A percentile compares a stretch with the other conserved stretches of the same genome.
phyloP scores from a whole-genome alignment of 2,113 vertebrate species.

The Atrichornis clamosus region DNA sequence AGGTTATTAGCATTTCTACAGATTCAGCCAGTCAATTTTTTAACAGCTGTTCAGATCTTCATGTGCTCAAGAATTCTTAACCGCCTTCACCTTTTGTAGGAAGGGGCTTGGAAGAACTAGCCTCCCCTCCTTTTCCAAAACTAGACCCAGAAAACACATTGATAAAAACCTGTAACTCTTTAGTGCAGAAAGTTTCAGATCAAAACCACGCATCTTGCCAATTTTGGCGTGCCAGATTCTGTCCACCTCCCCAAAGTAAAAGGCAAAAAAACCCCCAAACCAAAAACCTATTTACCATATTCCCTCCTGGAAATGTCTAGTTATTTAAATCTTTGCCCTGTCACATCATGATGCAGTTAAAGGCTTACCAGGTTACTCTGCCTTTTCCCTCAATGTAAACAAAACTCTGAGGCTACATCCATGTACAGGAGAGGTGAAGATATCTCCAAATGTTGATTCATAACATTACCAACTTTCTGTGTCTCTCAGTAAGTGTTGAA shows the following conservation, averaged over 20 bases:
- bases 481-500: background rate
- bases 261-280: background rate
- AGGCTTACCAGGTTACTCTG: background rate
- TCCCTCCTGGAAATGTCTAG: background rate
- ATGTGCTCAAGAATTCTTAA: background rate
- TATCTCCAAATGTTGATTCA: background rate
- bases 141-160: background rate
- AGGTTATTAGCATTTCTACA: background rate
- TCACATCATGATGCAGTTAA: background rate
- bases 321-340: background rate
- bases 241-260: background rate
- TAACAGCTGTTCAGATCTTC: background rate
- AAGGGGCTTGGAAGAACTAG: background rate
- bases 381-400: background rate
- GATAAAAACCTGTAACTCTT: background rate
- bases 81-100: background rate
- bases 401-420: background rate
- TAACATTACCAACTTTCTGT: background rate
- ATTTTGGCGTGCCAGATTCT: background rate
- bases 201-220: background rate
- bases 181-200: background rate
- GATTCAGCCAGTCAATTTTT: background rate
- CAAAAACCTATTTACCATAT: background rate
- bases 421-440: background rate
- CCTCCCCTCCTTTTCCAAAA: background rate